Conservation (phyloP, 2,797 vertebrate species). For the Champsocephalus gunnari region DNA sequence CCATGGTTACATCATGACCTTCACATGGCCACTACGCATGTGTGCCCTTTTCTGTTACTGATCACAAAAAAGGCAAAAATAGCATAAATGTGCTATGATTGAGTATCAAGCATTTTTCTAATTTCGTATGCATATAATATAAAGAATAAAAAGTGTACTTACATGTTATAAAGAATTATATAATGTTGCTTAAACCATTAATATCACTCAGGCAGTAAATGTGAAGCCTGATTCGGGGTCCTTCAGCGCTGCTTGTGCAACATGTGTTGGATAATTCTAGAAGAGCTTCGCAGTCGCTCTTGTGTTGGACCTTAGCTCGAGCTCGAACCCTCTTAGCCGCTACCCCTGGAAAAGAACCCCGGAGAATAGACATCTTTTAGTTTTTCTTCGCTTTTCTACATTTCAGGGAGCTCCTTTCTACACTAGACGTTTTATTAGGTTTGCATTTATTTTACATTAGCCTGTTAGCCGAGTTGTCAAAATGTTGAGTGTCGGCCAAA, state of each 20-base stretch:
- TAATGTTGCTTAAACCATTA: neutral
- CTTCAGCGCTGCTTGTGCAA: conserved; percentile 62
- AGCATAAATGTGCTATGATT: fast-evolving
- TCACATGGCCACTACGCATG: conserved; percentile 66
- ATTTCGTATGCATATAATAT: fast-evolving
- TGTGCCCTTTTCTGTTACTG: conserved; percentile 28
- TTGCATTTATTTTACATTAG: neutral
- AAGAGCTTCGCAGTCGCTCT: conserved; percentile 52
- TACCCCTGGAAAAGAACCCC: neutral
- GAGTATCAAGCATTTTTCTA: fast-evolving
- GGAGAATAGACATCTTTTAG: neutral
- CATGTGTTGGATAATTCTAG: conserved; percentile 86
- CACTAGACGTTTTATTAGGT: conserved; percentile 6
- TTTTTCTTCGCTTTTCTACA: neutral
- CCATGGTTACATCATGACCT: conserved; percentile 79
- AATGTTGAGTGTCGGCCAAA: conserved; percentile 79
- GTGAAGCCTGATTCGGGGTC: conserved; percentile 43
- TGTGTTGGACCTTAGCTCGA: fast-evolving
- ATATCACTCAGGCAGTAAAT: conserved; percentile 47
- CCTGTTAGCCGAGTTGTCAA: conserved; percentile 36
- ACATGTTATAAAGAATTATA: fast-evolving
- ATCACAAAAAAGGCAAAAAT: neutral
- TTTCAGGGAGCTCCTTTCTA: neutral
- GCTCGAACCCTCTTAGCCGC: too few species aligned
- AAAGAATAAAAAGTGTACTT: fast-evolving